These are phyloP conservation scores for Acronicta alni DNA, from an alignment of 2,888 invertebrate species.

Conservation along the genomic window DNA sequence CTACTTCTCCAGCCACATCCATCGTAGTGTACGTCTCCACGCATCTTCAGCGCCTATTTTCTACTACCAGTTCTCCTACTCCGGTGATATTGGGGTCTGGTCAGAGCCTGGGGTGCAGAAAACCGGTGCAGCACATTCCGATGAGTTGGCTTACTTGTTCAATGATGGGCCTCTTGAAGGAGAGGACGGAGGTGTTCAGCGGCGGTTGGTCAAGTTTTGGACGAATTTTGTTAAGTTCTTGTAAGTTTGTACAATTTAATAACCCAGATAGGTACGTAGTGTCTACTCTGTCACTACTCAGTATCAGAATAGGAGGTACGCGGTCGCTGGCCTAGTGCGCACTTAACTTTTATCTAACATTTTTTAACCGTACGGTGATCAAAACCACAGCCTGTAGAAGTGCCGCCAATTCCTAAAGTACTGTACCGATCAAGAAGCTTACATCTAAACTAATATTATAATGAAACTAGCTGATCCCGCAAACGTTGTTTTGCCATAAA, in stretches of 20 bases:
- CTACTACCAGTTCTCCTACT: slow-evolving; percentile 79
- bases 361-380: too few relatives aligned
- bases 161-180: slow-evolving; percentile 65
- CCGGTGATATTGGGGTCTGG: slow-evolving; percentile 69
- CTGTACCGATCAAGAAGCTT: too few relatives aligned
- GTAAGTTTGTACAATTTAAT: slow-evolving; percentile 65
- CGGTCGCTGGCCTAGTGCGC: too few relatives aligned
- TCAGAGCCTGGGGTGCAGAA: slow-evolving; percentile 69
- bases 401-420: too few relatives aligned
- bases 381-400: too few relatives aligned
- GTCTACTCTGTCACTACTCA: too few relatives aligned
- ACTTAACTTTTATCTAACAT: too few relatives aligned
- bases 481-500: too few relatives aligned
- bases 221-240: slow-evolving; percentile 80
- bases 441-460: too few relatives aligned
- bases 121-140: slow-evolving; percentile 80
- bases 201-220: slow-evolving; percentile 73
- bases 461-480: too few relatives aligned
- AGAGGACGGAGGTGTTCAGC: slow-evolving; percentile 71
- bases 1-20: slow-evolving; percentile 78
- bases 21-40: slow-evolving; percentile 74
- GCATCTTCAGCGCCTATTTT: slow-evolving; percentile 69
- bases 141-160: slow-evolving; percentile 80
- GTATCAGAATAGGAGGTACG: too few relatives aligned
- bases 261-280: too few relatives aligned